phyloP scores from a whole-genome alignment of 2,113 vertebrate genomes.

The Percopsis transmontana region DNA sequence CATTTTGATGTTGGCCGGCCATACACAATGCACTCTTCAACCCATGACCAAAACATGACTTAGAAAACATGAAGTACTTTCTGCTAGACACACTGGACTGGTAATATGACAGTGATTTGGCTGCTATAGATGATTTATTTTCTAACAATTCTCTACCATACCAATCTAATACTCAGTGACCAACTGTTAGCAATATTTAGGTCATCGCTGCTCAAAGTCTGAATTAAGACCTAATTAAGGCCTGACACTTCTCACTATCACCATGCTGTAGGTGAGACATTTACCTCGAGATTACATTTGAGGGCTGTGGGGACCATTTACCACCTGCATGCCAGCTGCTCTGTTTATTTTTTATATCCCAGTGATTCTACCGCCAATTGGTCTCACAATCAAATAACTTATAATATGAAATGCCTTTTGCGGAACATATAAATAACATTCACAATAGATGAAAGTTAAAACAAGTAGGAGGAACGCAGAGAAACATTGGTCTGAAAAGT shows the following conservation, averaged over 20 bases:
- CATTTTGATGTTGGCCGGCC: neutral
- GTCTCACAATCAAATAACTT: constrained; percentile 1
- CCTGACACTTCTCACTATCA: constrained; percentile 32
- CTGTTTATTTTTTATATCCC: constrained; percentile 5
- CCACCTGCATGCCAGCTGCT: constrained; percentile 3
- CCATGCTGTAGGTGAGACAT: constrained; percentile 10
- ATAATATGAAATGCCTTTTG: constrained; percentile 1
- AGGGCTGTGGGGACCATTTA: constrained; percentile 2
- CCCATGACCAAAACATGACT: constrained; percentile 5
- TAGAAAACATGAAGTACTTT: neutral
- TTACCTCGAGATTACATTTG: constrained; percentile 19
- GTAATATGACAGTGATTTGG: neutral
- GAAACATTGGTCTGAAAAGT: too few relatives aligned
- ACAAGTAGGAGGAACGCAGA: neutral
- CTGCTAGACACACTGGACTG: neutral
- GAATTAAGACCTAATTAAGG: constrained; percentile 22
- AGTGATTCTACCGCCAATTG: constrained; percentile 35
- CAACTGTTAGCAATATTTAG: too few relatives aligned
- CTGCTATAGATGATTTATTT: neutral
- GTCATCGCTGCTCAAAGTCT: neutral
- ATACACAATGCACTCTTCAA: constrained; percentile 16
- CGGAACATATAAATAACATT: constrained; percentile 35
- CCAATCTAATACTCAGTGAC: neutral
- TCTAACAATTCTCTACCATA: too few relatives aligned
- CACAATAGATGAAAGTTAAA: constrained; percentile 29